Evolutionary conservation across 1,140 invertebrate genomes (phyloP), one percentile per base, ranked within the genome.

Genomic region (Leucophenga varia): DNA sequence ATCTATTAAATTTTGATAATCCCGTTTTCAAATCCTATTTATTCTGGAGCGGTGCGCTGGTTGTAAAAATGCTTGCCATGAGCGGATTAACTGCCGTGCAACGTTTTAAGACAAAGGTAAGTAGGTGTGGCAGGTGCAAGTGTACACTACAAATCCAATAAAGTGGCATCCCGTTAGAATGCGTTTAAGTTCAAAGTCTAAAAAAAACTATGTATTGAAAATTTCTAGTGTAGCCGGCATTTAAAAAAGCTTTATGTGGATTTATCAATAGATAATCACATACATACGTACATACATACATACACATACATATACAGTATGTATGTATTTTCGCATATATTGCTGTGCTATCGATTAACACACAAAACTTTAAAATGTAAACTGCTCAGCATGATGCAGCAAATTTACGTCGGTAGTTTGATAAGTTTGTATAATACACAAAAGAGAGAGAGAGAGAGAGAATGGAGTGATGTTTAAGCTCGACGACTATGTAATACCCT

Each of bases 61-160:
- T 80, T 2, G 13, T 86, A 1, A 88, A 88, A 76, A 74, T 84
- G 43, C 19, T 86, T 20, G 13, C 58, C 0, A 84, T 87, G 83
- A 55, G 73, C 6, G 2, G 76, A 5, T 57, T 85, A 3, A 87
- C 85, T 0, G 79, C 49, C 0, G 37, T 68, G 2, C 72, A 79
- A 34, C 75, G 86, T 38, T 76, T 84, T 17, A 63, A 59, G 37
- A 84, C 83, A 39, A 81, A 78, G 76, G 84, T 86, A 74, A 54
- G 53, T n/a, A 12, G 5, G 12, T 2, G 18, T 2, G 8, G 22
- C 7, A 31, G 46, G 30, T 12, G 59, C 8, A n/a, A 34, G 57
- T 37, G 35, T 30, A 8, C 28, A 30, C 8, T 9, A 30, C n/a
- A 30, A n/a, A 9, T 30, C 28, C 10, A 34, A 37, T 28, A n/a